Percentiles rank a stretch among this genome's conserved stretches.
These are phyloP conservation scores for Saxicola maurus DNA, from an alignment of 2,797 vertebrate species.

Conservation along the genomic window DNA sequence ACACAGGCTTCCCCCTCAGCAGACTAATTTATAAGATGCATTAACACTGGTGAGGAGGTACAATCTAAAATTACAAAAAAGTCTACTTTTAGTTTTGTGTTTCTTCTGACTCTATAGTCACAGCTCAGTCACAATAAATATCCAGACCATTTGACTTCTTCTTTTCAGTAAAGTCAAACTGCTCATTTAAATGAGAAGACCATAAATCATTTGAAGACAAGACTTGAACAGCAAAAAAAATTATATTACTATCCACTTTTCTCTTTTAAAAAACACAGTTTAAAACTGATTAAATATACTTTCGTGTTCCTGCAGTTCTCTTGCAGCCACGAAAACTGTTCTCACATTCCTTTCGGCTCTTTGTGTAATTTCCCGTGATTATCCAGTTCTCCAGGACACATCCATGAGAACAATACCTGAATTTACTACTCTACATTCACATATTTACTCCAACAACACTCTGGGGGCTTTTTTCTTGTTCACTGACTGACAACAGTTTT, in stretches of 20 bases:
- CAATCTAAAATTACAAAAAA: background rate
- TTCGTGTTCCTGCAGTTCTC: background rate
- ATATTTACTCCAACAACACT: background rate
- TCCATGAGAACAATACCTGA: conserved; percentile 29
- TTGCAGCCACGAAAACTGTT: background rate
- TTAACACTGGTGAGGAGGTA: background rate
- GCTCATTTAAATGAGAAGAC: conserved; percentile 12
- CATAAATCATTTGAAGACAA: conserved; percentile 13
- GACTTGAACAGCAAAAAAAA: background rate
- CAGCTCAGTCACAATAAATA: background rate
- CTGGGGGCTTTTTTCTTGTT: background rate
- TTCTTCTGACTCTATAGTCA: background rate
- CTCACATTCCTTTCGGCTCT: background rate
- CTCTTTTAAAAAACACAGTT: conserved; percentile 6
- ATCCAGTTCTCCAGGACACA: conserved; percentile 13
- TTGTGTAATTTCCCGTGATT: conserved; percentile 12
- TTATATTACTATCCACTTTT: background rate
- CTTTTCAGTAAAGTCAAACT: background rate
- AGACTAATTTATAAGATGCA: background rate
- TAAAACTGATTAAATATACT: conserved; percentile 17
- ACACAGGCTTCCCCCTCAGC: background rate
- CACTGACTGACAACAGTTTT: background rate
- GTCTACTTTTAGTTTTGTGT: conserved; percentile 5
- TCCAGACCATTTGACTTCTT: background rate
- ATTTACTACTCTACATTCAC: background rate